Conservation (phyloP, 2,797 vertebrate species). For the Microhierax caerulescens region DNA sequence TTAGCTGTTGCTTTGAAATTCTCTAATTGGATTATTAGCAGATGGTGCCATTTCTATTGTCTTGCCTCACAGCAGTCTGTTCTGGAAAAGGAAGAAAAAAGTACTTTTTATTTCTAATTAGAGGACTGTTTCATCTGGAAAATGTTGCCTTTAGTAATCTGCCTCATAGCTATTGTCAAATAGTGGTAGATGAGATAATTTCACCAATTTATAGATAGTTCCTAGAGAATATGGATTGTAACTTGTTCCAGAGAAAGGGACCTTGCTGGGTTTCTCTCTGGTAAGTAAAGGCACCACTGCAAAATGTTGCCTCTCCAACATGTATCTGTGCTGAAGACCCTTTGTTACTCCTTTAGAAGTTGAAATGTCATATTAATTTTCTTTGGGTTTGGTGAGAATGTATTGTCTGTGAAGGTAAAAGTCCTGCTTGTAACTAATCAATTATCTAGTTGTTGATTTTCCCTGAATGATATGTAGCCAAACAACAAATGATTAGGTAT, state of each 20-base stretch:
- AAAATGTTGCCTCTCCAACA: neutral
- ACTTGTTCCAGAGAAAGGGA: neutral
- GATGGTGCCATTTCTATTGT: constrained; percentile 68
- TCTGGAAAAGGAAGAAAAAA: constrained; percentile 39
- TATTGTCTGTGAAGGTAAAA: neutral
- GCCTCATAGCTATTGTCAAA: constrained; percentile 46
- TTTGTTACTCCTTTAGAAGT: neutral
- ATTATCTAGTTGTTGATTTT: neutral
- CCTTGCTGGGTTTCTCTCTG: neutral
- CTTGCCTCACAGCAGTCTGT: constrained; percentile 52
- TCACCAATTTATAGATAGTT: neutral
- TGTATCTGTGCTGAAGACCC: neutral
- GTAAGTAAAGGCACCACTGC: neutral
- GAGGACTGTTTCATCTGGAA: constrained; percentile 40
- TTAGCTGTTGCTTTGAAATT: constrained; percentile 61
- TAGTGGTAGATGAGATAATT: constrained; percentile 5
- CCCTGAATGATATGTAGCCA: neutral
- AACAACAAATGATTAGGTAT: neutral
- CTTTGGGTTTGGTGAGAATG: neutral
- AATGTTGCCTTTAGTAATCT: constrained; percentile 31
- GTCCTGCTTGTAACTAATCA: neutral
- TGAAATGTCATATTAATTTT: neutral
- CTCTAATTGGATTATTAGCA: constrained; percentile 72
- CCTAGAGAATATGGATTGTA: neutral
- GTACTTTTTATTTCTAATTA: constrained; percentile 26